These are phyloP conservation scores for Aldrovandia affinis DNA, from an alignment of 2,797 vertebrate genomes.

Conservation along the genomic window DNA sequence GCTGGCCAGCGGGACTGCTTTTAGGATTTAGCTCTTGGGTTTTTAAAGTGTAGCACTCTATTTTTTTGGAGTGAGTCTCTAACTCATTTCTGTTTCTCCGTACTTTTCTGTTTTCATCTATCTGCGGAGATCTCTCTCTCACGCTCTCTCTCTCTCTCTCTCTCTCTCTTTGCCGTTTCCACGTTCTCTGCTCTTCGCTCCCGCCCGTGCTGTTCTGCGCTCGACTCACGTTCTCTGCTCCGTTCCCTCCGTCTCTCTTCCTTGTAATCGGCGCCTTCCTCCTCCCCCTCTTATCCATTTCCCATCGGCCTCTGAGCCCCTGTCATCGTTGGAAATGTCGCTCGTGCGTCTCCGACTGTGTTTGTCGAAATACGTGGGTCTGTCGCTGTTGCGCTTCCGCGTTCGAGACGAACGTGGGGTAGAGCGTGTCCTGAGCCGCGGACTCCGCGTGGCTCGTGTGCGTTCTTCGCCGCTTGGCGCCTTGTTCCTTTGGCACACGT, in stretches of 20 bases:
- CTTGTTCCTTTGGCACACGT: background rate
- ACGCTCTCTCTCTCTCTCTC: constrained; percentile 29
- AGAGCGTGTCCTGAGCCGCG: no score
- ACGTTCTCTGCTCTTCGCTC: background rate
- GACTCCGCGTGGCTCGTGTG: background rate
- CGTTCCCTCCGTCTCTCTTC: background rate
- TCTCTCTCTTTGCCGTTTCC: constrained; percentile 18
- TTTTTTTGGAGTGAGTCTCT: no score
- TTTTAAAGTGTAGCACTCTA: no score
- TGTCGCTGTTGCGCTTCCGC: background rate
- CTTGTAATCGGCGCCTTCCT: background rate
- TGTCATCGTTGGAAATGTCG: background rate
- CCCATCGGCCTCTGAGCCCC: background rate
- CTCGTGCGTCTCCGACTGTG: background rate
- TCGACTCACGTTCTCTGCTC: background rate
- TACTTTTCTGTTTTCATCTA: no score
- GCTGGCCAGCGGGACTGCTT: no score
- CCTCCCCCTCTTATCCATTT: background rate
- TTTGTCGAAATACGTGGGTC: background rate
- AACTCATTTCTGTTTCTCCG: no score
- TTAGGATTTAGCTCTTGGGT: no score
- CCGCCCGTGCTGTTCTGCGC: background rate
- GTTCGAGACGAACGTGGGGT: background rate
- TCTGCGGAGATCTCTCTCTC: constrained; percentile 5
- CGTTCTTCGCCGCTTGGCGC: background rate